phyloP scores from a whole-genome alignment of 2,113 vertebrate species.

The Plecturocebus donacophilus region DNA sequence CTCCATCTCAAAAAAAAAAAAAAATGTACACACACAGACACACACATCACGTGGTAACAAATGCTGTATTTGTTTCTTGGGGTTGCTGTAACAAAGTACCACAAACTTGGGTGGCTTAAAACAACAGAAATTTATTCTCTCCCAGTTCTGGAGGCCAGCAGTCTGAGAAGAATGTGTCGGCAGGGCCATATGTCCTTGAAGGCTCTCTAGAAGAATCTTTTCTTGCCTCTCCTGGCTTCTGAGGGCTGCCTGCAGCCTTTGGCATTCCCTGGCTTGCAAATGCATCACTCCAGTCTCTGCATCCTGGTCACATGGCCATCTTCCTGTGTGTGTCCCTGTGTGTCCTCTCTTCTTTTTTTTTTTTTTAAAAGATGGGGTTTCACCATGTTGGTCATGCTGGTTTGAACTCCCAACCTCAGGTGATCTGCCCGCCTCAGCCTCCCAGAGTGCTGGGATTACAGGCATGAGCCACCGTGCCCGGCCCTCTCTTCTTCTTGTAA shows the following conservation, averaged over 20 bases:
- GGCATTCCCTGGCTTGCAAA: not conserved
- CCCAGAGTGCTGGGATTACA: too few species aligned
- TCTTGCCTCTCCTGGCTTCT: not conserved
- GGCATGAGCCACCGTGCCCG: too few species aligned
- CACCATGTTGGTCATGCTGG: too few species aligned
- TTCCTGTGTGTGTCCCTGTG: too few species aligned
- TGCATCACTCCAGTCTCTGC: not conserved
- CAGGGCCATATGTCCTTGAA: not conserved
- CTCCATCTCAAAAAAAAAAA: too few species aligned
- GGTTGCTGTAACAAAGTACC: not conserved
- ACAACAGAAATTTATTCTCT: not conserved
- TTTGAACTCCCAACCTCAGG: too few species aligned
- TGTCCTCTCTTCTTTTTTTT: not conserved
- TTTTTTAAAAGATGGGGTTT: too few species aligned
- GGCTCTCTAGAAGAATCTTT: not conserved
- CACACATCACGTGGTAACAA: not conserved
- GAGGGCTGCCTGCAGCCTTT: not conserved
- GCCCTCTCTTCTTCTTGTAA: not conserved
- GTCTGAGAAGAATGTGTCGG: not conserved
- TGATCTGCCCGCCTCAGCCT: too few species aligned
- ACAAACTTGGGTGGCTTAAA: not conserved
- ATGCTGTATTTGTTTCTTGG: not conserved
- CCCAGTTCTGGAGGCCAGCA: not conserved
- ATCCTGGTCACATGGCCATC: not conserved
- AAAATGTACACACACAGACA: too few species aligned